Evolutionary conservation across 2,888 invertebrate species (phyloP), one percentile per base, ranked within the genome.

Genomic region (Petrolisthes cinctipes): DNA sequence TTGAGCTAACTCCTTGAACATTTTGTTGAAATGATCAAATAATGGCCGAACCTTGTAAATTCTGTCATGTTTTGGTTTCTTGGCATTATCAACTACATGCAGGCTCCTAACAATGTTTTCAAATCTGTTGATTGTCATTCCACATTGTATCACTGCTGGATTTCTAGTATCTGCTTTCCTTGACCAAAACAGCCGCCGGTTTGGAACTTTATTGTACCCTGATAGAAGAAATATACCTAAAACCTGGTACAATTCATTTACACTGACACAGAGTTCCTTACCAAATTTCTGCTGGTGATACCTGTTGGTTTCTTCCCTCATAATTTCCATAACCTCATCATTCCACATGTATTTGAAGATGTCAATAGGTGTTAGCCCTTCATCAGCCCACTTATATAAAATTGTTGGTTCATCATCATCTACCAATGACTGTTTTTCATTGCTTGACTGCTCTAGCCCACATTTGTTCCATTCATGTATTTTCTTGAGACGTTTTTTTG

Each of bases 161-260:
- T 82, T 82, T 68, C 68, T 20, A 9, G 82, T 68, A 51, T 82
- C 68, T 68, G 82, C 66, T 71, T 71, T 51, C 53, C 56, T 71
- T 71, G 83, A 83, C 83, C 83, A 83, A 71, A 83, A 83, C 83
- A 83, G 23, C 9, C 61, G 66, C 20, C 82, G 23, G 68, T 23
- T 82, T 66, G 82, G 68, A 66, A 54, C 80, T 57, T 56, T 80
- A 4, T 80, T 80, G 20, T 80, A 80, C 4, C 80, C 80, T 80
- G 80, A 80, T 11, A 80, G 57, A 80, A 80, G 80, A 56, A 80
- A 4, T 80, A 80, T 80, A 57, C 80, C 80, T 14, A 80, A 54
- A 17, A 56, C 80, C 56, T 75, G 75, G 14, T 75, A 75, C 14
- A 75, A 14, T 14, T 78, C 78, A 81, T 57, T 81, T 20, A 81